Base-by-base conservation (phyloP, 2,888 invertebrate species). In the Dasysyrphus albostriatus region DNA sequence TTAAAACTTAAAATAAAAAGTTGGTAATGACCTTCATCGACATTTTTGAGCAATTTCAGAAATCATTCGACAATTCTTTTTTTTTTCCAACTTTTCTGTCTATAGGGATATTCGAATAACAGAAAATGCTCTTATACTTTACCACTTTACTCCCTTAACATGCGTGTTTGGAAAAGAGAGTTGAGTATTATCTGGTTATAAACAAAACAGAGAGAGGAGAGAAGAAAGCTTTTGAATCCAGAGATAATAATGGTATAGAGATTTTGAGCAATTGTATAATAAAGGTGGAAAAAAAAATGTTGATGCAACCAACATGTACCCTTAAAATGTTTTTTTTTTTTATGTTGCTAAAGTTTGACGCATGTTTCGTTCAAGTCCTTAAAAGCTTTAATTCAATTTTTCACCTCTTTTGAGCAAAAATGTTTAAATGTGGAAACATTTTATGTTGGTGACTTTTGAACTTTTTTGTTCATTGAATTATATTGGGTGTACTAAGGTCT, bases 381-480 rank as follows among this genome's bases (percentile, higher is more conserved):
- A 5, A 37, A 58, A 58, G 58, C 58, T 58, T 37, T 58, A 5
- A 34, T 3, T 10, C 2, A 1, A 37, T 16, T 37, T n/a, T 58
- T 58, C 16, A 58, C 58, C 58, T 6, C 58, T 10, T 12, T 34
- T 58, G 58, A 58, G 58, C 58, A 56, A 56, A 24, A 24, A 56
- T 16, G 12, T 56, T 24, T 10, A 7, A 6, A 5, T n/a, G 32
- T 6, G 7, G 2, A 29, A 54, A 54, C 8, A 4, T 54, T 54
- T 16, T 34, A n/a, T 10, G 32, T 56, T 56, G 14, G 8, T 34
- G 56, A 32, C 32, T 34, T 56, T n/a, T 9, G 9, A 56, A 56
- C 8, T n/a, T 34, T 34, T 56, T 56, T 56, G 0, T 34, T 56
- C 2, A 32, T 56, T 12, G 32, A 32, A 56, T 56, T 56, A 56